Conservation (phyloP, 2,797 vertebrate species). For the Protonibea diacanthus region DNA sequence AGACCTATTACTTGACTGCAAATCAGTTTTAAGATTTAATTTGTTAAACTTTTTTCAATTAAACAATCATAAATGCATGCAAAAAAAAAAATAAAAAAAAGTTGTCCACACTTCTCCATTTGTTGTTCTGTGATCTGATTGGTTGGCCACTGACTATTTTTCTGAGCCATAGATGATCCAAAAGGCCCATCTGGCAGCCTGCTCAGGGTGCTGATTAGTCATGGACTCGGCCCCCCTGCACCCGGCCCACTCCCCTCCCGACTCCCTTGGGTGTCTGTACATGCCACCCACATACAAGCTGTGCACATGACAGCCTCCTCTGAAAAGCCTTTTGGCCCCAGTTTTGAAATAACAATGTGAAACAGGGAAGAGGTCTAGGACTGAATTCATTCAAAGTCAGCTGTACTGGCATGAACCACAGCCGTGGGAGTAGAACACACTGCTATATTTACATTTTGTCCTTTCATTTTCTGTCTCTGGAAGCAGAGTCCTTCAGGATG, state of each 20-base stretch:
- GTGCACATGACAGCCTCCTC: constrained; percentile 50
- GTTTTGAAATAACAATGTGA: constrained; percentile 1
- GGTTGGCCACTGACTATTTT: constrained; percentile 55
- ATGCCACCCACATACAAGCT: constrained; percentile 77
- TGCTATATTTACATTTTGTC: not conserved
- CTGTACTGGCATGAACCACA: not conserved
- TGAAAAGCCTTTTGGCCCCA: constrained; percentile 23
- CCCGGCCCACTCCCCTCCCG: constrained; percentile 48
- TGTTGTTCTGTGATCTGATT: constrained; percentile 48
- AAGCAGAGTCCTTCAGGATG: not conserved
- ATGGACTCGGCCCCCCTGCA: constrained; percentile 52
- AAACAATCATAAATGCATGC: constrained; percentile 16
- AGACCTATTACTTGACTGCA: not conserved
- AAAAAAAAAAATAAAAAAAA: constrained; percentile 40
- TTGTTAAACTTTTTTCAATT: not conserved
- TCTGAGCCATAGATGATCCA: constrained; percentile 64
- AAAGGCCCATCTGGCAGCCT: constrained; percentile 80
- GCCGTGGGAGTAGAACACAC: too few relatives aligned
- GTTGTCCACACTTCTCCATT: constrained; percentile 5
- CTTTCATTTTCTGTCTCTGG: not conserved
- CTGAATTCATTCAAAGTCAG: not conserved
- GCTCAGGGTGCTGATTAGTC: constrained; percentile 74
- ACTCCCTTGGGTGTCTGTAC: constrained; percentile 49
- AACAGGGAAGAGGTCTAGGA: not conserved
- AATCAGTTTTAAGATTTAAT: not conserved